These are phyloP conservation scores for Beroe forskalii DNA, from an alignment of 37 sponge, comb jelly and placozoan species.

Conservation along the genomic window DNA sequence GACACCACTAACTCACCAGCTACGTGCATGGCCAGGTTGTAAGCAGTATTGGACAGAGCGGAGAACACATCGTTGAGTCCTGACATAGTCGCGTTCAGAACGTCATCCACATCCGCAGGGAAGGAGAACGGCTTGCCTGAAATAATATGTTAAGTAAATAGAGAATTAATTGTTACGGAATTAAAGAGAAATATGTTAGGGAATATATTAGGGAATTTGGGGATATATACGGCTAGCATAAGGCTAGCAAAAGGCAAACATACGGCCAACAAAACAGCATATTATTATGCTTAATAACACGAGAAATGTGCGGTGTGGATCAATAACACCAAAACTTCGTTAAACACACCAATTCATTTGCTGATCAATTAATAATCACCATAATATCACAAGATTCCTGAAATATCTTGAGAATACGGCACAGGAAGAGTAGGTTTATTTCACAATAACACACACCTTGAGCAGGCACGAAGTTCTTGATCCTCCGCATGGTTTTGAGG, in stretches of 20 bases:
- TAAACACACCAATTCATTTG: too few species aligned
- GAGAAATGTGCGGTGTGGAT: too few species aligned
- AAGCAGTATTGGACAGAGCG: slow-evolving; percentile 23
- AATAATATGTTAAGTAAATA: not conserved
- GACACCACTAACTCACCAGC: too few species aligned
- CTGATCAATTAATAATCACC: too few species aligned
- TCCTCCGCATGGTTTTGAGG: slow-evolving; percentile 39
- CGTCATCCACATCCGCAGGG: slow-evolving; percentile 18
- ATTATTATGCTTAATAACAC: too few species aligned
- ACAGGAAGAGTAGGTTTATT: too few species aligned
- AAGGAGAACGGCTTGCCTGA: slow-evolving; percentile 63
- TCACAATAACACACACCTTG: slow-evolving; percentile 23
- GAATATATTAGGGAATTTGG: not conserved
- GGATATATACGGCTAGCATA: not conserved
- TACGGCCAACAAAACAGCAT: too few species aligned
- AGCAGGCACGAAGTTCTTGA: slow-evolving; percentile 56
- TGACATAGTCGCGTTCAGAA: slow-evolving; percentile 17
- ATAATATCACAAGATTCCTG: too few species aligned
- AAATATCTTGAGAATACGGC: too few species aligned
- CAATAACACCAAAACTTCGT: too few species aligned
- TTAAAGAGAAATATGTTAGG: not conserved
- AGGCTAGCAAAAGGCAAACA: too few species aligned
- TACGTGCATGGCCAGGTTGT: slow-evolving; percentile 1
- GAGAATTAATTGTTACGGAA: not conserved
- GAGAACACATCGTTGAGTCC: not conserved